These are phyloP conservation scores for Eutrigla gurnardus DNA, from an alignment of 2,797 vertebrate species.

Conservation along the genomic window DNA sequence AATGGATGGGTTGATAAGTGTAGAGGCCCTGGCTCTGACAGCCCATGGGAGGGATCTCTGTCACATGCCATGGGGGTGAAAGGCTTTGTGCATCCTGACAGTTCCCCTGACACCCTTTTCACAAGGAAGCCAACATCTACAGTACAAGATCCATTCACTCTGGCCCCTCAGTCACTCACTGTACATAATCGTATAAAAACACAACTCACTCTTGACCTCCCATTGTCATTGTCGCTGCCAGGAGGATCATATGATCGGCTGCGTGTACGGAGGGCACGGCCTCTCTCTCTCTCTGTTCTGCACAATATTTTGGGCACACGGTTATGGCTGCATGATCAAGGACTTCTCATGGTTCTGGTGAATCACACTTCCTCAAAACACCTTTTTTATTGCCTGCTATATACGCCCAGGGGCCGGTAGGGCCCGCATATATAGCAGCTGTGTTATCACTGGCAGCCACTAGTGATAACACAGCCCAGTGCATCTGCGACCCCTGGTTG, in stretches of 20 bases:
- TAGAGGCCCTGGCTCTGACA: conserved; percentile 73
- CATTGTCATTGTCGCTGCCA: conserved; percentile 7
- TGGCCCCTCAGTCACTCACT: conserved; percentile 14
- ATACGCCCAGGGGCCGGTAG: background rate
- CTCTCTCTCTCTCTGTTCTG: background rate
- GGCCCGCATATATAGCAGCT: too few relatives aligned
- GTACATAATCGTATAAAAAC: conserved; percentile 38
- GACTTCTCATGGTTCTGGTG: background rate
- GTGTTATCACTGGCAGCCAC: background rate
- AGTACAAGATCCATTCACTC: conserved; percentile 47
- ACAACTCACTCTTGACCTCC: conserved; percentile 23
- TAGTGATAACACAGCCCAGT: background rate
- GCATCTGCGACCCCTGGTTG: background rate
- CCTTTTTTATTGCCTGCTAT: background rate
- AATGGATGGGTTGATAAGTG: conserved; percentile 87
- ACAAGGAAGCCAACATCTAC: conserved; percentile 54
- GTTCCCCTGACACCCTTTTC: conserved; percentile 63
- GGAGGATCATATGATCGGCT: background rate
- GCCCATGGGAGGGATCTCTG: conserved; percentile 78
- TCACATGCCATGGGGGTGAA: conserved; percentile 70
- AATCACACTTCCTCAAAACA: background rate
- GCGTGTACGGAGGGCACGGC: background rate
- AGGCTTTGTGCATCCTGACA: conserved; percentile 74
- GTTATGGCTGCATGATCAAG: background rate
- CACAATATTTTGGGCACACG: background rate